Conservation (phyloP, 2,888 invertebrate species). For the Mellilla xanthometata region DNA sequence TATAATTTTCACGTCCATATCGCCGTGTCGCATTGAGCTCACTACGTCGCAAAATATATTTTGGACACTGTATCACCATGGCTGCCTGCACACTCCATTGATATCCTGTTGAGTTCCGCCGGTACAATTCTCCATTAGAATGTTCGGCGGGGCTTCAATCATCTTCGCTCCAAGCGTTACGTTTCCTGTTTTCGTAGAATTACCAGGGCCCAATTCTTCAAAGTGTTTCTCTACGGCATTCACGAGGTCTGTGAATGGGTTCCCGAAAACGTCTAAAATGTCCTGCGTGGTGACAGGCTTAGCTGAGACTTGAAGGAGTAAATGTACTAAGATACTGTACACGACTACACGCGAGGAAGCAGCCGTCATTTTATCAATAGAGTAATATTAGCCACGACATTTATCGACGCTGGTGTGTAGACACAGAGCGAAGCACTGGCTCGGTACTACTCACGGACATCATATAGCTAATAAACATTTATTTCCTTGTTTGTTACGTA, state of each 20-base stretch:
- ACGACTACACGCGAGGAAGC: conserved; percentile 58
- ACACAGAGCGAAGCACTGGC: conserved; percentile 23
- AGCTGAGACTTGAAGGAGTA: conserved; percentile 44
- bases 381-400: conserved; percentile 42
- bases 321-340: conserved; percentile 53
- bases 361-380: conserved; percentile 66
- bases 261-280: conserved; percentile 57
- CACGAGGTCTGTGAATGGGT: conserved; percentile 61
- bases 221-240: conserved; percentile 10
- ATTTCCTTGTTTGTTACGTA: not conserved
- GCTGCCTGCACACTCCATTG: conserved; percentile 62
- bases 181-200: conserved; percentile 14
- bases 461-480: conserved; percentile 7
- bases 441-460: conserved; percentile 33
- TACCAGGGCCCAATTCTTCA: conserved; percentile 8
- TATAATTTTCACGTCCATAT: conserved; percentile 59
- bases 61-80: conserved; percentile 48
- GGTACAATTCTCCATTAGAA: conserved; percentile 37
- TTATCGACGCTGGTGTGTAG: conserved; percentile 39
- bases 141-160: conserved; percentile 66
- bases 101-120: conserved; percentile 47
- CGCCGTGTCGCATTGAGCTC: conserved; percentile 35
- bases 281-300: conserved; percentile 50
- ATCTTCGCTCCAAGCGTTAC: conserved; percentile 36
- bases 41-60: conserved; percentile 40